Evolutionary conservation across 2,113 vertebrate genomes (phyloP).

Genomic region (Sapayoa aenigma): DNA sequence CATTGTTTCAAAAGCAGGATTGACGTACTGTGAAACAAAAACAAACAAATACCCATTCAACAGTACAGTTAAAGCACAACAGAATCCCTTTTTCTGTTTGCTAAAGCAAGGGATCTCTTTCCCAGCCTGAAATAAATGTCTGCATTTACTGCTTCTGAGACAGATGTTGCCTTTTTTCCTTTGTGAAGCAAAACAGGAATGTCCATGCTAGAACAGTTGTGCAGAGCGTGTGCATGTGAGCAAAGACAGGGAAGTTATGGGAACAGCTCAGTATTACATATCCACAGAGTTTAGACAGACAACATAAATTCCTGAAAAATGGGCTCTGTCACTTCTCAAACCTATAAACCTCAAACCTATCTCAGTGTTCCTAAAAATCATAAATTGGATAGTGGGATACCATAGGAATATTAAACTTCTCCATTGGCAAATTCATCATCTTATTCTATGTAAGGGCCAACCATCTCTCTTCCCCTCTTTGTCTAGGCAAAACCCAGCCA

Average conservation of each 20-base stretch:
- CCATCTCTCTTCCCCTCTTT: too few relatives aligned
- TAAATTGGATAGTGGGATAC: neutral
- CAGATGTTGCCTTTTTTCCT: neutral
- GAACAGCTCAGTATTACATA: neutral
- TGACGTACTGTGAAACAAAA: conserved; percentile 86
- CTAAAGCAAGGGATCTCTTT: neutral
- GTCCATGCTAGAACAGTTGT: neutral
- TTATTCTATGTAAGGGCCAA: neutral
- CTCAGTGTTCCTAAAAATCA: neutral
- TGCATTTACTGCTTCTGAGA: neutral
- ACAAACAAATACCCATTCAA: neutral
- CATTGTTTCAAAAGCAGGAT: conserved; percentile 92
- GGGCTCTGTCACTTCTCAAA: neutral
- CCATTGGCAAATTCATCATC: neutral
- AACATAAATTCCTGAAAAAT: neutral
- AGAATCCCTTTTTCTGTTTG: neutral
- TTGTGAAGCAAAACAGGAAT: neutral
- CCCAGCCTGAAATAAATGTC: neutral
- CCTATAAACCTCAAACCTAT: neutral
- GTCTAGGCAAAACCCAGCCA: neutral
- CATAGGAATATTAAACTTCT: neutral
- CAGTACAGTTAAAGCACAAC: neutral
- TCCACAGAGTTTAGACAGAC: neutral
- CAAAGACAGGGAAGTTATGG: neutral
- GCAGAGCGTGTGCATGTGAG: neutral